Evolutionary conservation across 1,140 invertebrate genomes (phyloP).

Genomic region (Pararge aegeria): DNA sequence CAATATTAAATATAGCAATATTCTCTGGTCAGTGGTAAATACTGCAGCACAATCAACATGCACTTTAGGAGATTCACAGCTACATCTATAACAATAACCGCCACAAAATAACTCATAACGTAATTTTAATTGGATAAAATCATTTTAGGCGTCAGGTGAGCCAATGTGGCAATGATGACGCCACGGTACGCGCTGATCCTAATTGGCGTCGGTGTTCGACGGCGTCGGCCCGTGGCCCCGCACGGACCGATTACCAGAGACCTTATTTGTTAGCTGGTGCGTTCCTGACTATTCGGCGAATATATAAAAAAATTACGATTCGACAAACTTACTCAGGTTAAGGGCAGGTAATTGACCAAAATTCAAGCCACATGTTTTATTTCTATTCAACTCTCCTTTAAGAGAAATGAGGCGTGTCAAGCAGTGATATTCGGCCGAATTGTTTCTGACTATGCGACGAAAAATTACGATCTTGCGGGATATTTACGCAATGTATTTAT

Average conservation of each 20-base stretch:
- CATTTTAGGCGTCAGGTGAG: slow-evolving; percentile 25
- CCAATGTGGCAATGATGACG: slow-evolving; percentile 39
- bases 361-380: no score
- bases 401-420: no score
- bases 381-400: not conserved
- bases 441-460: no score
- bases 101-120: no score
- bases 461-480: no score
- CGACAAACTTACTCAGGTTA: not conserved
- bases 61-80: no score
- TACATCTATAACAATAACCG: no score
- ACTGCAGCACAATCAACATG: no score
- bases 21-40: no score
- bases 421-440: no score
- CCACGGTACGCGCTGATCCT: slow-evolving; percentile 40
- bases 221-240: slow-evolving; percentile 40
- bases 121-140: not conserved
- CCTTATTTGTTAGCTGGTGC: slow-evolving; percentile 21
- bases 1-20: no score
- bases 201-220: slow-evolving; percentile 54
- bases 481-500: no score
- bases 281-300: slow-evolving; percentile 5
- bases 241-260: slow-evolving; percentile 6
- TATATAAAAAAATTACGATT: slow-evolving; percentile 16
- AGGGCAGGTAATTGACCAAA: not conserved